These are phyloP conservation scores for Micropoecilia bifurca DNA, from an alignment of 2,797 vertebrate genomes.

Conservation along the genomic window DNA sequence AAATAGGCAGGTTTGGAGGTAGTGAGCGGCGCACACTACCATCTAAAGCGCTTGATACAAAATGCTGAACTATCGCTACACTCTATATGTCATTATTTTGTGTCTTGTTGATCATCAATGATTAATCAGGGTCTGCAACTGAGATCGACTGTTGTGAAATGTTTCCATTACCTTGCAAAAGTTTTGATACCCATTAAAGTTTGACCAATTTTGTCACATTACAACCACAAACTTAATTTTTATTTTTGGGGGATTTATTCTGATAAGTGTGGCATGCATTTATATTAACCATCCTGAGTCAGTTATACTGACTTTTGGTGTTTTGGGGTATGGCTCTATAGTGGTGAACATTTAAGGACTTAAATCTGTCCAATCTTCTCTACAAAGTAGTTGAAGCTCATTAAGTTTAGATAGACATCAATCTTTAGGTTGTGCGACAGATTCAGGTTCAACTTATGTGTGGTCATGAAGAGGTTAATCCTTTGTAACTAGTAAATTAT, in stretches of 20 bases:
- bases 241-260: background rate
- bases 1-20: slow-evolving; percentile 81
- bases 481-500: background rate
- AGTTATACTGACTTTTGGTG: background rate
- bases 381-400: background rate
- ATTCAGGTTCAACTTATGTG: background rate
- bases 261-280: slow-evolving; percentile 1
- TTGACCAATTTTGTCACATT: background rate
- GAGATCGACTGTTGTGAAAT: slow-evolving; percentile 21
- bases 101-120: slow-evolving; percentile 49
- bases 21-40: slow-evolving; percentile 67
- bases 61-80: slow-evolving; percentile 61
- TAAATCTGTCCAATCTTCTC: background rate
- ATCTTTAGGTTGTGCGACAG: background rate
- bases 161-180: slow-evolving; percentile 4
- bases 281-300: background rate
- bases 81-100: slow-evolving; percentile 57
- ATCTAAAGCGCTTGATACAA: slow-evolving; percentile 58
- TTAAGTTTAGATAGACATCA: background rate
- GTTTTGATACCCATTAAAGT: background rate
- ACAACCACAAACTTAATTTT: background rate
- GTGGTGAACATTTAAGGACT: background rate
- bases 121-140: slow-evolving; percentile 30
- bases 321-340: background rate
- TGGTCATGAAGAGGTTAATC: background rate